Percentiles rank a stretch among this genome's conserved stretches.
Evolutionary conservation across 2,888 invertebrate genomes (phyloP).

Genomic region (Frankliniella intonsa): DNA sequence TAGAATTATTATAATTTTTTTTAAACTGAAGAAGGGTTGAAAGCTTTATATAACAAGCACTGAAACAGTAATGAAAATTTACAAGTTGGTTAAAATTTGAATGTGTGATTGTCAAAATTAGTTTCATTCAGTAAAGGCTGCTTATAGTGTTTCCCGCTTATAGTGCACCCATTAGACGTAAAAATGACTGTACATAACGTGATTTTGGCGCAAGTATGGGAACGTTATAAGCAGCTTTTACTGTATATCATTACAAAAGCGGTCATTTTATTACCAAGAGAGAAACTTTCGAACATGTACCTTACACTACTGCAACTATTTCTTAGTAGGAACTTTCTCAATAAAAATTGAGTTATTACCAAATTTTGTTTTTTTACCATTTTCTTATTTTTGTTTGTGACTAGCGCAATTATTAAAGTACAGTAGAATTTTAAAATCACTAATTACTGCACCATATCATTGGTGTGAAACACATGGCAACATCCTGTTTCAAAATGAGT

Average conservation of each 20-base stretch:
- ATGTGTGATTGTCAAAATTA: neutral
- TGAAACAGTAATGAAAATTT: neutral
- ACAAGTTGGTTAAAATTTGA: neutral
- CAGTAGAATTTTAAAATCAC: neutral
- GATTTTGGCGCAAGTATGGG: too few species aligned
- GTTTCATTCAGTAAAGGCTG: too few species aligned
- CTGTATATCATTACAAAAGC: too few species aligned
- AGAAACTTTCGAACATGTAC: neutral
- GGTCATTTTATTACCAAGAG: neutral
- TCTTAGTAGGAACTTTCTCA: neutral
- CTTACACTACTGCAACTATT: neutral
- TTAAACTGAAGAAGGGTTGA: neutral
- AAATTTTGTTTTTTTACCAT: neutral
- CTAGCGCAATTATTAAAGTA: neutral
- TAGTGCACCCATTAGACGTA: too few species aligned
- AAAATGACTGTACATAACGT: too few species aligned
- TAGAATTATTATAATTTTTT: too few species aligned
- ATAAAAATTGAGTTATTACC: conserved; percentile 3
- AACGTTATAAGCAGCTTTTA: too few species aligned
- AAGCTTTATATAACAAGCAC: neutral
- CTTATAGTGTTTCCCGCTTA: too few species aligned
- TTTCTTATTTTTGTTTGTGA: neutral
- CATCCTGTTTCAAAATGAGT: neutral
- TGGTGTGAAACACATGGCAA: neutral
- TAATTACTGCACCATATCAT: neutral